Percentiles rank a stretch among this genome's conserved stretches.
Conservation (phyloP, 2,113 vertebrate species). For the Rhinogobius similis region DNA sequence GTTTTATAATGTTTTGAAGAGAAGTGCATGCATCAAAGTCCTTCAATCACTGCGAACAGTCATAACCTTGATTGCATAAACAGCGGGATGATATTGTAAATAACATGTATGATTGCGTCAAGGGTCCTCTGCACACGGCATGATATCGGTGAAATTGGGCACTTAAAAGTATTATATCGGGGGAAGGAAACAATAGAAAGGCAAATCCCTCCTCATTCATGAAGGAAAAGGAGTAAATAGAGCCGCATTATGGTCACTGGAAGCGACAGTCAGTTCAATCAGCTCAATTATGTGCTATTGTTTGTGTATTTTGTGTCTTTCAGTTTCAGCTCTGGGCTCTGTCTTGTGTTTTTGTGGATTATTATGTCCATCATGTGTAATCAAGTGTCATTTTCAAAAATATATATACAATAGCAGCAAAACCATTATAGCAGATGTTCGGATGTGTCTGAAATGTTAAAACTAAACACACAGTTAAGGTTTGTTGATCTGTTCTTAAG, state of each 20-base stretch:
- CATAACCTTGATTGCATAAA: background rate
- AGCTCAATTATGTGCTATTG: background rate
- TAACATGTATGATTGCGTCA: background rate
- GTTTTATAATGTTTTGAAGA: background rate
- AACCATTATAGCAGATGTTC: background rate
- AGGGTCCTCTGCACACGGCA: background rate
- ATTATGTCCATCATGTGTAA: background rate
- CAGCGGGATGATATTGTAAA: background rate
- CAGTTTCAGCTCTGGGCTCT: background rate
- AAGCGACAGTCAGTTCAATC: background rate
- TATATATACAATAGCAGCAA: background rate
- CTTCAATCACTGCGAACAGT: background rate
- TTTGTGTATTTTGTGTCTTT: background rate
- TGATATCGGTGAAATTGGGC: background rate
- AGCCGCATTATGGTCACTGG: background rate
- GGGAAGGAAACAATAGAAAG: background rate
- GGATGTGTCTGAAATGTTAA: too few species aligned
- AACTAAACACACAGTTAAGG: too few species aligned
- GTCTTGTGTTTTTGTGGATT: background rate
- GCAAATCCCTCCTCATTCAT: background rate
- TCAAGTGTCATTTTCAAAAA: background rate
- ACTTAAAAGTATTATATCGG: background rate
- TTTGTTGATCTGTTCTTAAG: too few species aligned
- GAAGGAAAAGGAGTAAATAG: background rate
- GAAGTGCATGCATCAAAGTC: background rate